phyloP scores from a whole-genome alignment of 1,140 invertebrate species.

The Nymphalis io region DNA sequence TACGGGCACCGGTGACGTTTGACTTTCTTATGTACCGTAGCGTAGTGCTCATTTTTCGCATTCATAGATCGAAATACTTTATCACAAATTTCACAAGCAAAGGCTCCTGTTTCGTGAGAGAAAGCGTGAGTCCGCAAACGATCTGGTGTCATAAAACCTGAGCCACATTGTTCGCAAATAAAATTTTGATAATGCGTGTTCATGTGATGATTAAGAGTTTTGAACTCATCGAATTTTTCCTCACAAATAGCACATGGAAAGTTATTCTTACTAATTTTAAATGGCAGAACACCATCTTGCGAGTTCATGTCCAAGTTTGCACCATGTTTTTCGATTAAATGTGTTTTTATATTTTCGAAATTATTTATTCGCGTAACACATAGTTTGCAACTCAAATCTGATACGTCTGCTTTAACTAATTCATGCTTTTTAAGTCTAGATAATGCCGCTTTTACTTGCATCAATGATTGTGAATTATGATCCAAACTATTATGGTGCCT shows the following conservation, averaged over 20 bases:
- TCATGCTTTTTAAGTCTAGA: slow-evolving; percentile 65
- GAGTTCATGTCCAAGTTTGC: slow-evolving; percentile 55
- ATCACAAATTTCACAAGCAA: slow-evolving; percentile 71
- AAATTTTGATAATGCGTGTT: slow-evolving; percentile 81
- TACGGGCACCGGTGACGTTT: slow-evolving; percentile 69
- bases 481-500: slow-evolving; percentile 53
- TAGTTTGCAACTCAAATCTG: slow-evolving; percentile 58
- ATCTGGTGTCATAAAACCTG: slow-evolving; percentile 82
- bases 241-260: slow-evolving; percentile 71
- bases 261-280: slow-evolving; percentile 56
- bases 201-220: slow-evolving; percentile 75
- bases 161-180: slow-evolving; percentile 89
- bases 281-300: slow-evolving; percentile 62
- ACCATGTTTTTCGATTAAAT: slow-evolving; percentile 55
- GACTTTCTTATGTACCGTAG: slow-evolving; percentile 63
- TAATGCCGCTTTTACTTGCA: slow-evolving; percentile 51
- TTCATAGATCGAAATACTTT: slow-evolving; percentile 72
- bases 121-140: slow-evolving; percentile 68
- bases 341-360: slow-evolving; percentile 51
- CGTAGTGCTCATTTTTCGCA: slow-evolving; percentile 67
- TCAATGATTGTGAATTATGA: slow-evolving; percentile 42
- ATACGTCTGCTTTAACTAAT: slow-evolving; percentile 67
- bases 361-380: slow-evolving; percentile 48
- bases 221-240: slow-evolving; percentile 69
- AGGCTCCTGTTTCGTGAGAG: slow-evolving; percentile 71